A percentile compares a stretch with the other conserved stretches of the same genome.
Evolutionary conservation across 2,113 vertebrate species (phyloP).

Genomic region (Poecile atricapillus): DNA sequence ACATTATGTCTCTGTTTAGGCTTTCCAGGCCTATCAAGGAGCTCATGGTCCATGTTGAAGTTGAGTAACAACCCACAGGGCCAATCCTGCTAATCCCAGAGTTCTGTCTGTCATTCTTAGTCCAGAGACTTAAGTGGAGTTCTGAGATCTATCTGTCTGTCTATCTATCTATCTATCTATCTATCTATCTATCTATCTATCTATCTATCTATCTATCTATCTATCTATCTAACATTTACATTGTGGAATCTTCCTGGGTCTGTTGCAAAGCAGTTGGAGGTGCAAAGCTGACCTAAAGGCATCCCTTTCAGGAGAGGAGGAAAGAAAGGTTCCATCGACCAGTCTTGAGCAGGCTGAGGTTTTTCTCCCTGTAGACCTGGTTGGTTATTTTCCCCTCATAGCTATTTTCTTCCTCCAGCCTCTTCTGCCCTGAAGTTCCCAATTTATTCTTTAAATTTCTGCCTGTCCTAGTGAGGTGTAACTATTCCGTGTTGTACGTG

Average conservation of each 20-base stretch:
- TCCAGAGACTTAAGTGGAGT: neutral
- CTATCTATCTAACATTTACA: neutral
- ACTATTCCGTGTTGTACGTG: neutral
- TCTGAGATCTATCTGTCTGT: neutral
- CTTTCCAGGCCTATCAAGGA: neutral
- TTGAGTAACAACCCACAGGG: neutral
- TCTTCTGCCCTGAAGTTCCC: neutral
- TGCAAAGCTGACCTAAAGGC: neutral
- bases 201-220: too few relatives aligned
- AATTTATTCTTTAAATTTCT: neutral
- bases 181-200: neutral
- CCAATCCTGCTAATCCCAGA: neutral
- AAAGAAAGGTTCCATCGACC: too few relatives aligned
- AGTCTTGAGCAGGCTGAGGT: too few relatives aligned
- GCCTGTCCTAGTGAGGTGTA: neutral
- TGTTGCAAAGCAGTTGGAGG: neutral
- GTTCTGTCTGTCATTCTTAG: neutral
- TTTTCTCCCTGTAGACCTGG: too few relatives aligned
- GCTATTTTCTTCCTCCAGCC: neutral
- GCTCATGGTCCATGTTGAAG: neutral
- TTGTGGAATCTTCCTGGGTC: neutral
- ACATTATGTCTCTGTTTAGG: neutral
- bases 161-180: neutral
- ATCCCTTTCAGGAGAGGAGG: too few relatives aligned
- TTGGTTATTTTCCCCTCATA: neutral